Base-by-base conservation (phyloP, 2,797 vertebrate species). In the Alfaro cultratus region DNA sequence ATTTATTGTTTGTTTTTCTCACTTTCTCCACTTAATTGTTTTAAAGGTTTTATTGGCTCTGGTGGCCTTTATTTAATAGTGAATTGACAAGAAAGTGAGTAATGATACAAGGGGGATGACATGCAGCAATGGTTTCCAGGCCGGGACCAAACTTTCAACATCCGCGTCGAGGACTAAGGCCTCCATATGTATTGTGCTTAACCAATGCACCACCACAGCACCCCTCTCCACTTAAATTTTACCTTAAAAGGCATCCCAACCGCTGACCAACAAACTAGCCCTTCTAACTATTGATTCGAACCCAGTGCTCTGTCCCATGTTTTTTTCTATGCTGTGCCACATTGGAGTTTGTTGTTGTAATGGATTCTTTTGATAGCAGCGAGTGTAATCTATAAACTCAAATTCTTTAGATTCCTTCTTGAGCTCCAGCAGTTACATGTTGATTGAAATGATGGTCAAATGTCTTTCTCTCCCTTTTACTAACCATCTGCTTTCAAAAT, bases 231-330 rank as follows among this genome's bases (percentile, higher is more conserved):
- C 74, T 23, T 62, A 29, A 46, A 45, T 72, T 84, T 84, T 18
- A 57, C 78, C 73, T 76, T 73, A 57, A 76, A 34, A 82, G 68
- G 41, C 26, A 53, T 36, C 80, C 23, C n/a, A 71, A 13, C 23
- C 53, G 49, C 67, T 77, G 29, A 43, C 46, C 3, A 79, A 70
- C 45, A 31, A 75, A 77, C 21, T 29, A 47, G 7, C 9, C 39
- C 45, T 46, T 74, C 21, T 43, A 76, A 67, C 39, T 55, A 34
- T 55, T 74, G n/a, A 71, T 80, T 21, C 4, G 1, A 26, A 41
- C 0, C 46, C 55, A 60, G 10, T 34, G 12, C 9, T 73, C 80
- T 34, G 15, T 18, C 67, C n/a, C 16, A n/a, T 64, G 76, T 31
- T 60, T 74, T 46, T 57, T 60, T 78, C 12, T 76, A 13, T 46